These are phyloP conservation scores for Dendrocopos noguchii DNA, from an alignment of 2,113 vertebrate species.

Conservation along the genomic window DNA sequence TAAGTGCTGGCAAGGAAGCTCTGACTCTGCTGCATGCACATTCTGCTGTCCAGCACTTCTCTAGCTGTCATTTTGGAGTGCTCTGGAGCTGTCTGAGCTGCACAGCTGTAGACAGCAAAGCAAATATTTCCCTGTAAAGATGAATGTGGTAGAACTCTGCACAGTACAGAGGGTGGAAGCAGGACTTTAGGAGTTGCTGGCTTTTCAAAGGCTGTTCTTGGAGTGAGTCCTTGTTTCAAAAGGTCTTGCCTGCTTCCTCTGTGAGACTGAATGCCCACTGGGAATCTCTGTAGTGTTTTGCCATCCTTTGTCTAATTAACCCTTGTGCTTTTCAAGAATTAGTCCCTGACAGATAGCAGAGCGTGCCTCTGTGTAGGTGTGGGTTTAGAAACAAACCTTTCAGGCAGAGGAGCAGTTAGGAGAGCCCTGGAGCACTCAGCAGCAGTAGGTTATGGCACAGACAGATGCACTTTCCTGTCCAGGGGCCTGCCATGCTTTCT, in stretches of 20 bases:
- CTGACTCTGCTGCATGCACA: not conserved
- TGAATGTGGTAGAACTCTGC: not conserved
- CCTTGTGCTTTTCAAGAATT: not conserved
- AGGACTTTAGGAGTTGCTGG: not conserved
- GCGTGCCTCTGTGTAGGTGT: not conserved
- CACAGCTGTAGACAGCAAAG: constrained; percentile 5
- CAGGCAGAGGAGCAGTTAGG: not conserved
- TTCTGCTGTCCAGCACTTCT: not conserved
- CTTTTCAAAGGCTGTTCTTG: not conserved
- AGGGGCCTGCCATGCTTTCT: not conserved
- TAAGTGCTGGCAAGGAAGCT: not conserved
- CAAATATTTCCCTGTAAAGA: not conserved
- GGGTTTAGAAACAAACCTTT: not conserved
- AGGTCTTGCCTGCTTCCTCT: not conserved
- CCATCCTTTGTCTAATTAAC: not conserved
- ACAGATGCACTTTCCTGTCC: not conserved
- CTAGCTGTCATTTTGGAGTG: not conserved
- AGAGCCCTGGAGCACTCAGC: not conserved
- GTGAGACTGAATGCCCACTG: not conserved
- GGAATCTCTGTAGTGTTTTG: not conserved
- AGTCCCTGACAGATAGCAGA: not conserved
- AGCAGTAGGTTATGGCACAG: not conserved
- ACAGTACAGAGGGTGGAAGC: not conserved
- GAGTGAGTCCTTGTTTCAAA: not conserved
- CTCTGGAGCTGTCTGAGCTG: not conserved